Conservation (phyloP, 2,888 invertebrate genomes). For the Zhengitettix transpicula region DNA sequence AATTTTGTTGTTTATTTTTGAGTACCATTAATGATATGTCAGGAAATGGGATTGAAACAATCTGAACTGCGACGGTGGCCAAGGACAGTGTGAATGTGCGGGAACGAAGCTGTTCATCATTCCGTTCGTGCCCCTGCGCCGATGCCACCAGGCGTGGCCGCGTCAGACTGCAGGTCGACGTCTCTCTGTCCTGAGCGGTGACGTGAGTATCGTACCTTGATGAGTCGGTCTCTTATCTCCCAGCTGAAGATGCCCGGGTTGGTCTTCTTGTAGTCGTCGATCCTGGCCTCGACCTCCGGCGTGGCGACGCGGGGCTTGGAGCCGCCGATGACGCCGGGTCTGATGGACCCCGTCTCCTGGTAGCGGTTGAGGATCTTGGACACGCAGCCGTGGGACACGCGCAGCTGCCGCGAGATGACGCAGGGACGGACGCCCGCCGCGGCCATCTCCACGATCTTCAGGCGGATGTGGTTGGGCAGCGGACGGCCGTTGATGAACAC, state of each 20-base stretch:
- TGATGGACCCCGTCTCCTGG: slow-evolving; percentile 72
- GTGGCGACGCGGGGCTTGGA: slow-evolving; percentile 60
- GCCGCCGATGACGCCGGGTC: slow-evolving; percentile 71
- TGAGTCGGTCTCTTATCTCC: slow-evolving; percentile 58
- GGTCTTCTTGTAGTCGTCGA: slow-evolving; percentile 54
- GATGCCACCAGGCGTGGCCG: too few relatives aligned
- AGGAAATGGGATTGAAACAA: too few relatives aligned
- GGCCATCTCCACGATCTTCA: slow-evolving; percentile 94
- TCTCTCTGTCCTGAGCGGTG: too few relatives aligned
- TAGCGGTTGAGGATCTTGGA: slow-evolving; percentile 91
- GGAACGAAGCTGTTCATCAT: too few relatives aligned
- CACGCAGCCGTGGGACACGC: too few relatives aligned
- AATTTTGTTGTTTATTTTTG: too few relatives aligned
- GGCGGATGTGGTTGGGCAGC: slow-evolving; percentile 82
- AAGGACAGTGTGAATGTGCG: too few relatives aligned
- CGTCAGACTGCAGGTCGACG: too few relatives aligned
- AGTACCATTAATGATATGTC: too few relatives aligned
- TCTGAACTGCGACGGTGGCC: too few relatives aligned
- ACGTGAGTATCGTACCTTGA: too few relatives aligned
- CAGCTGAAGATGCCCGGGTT: slow-evolving; percentile 60
- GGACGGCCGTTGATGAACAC: slow-evolving; percentile 96
- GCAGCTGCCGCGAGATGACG: slow-evolving; percentile 82
- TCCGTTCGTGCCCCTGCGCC: too few relatives aligned
- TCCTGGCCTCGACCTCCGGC: slow-evolving; percentile 52
- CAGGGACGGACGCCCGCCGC: slow-evolving; percentile 88